Base-by-base conservation (phyloP, 2,888 invertebrate genomes). In the Leptinotarsa juncta region DNA sequence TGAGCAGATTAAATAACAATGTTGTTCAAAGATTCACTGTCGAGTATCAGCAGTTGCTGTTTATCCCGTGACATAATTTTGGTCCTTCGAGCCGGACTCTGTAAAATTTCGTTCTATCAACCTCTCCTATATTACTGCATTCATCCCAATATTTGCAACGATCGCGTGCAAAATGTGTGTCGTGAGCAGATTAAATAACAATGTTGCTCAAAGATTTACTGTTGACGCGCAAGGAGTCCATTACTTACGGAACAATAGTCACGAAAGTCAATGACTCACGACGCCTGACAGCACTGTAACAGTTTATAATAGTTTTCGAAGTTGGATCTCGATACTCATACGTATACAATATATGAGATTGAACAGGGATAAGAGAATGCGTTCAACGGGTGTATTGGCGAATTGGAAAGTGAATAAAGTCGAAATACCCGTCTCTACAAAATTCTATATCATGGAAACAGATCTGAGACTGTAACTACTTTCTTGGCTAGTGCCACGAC, bases 211-310 rank as follows among this genome's bases (percentile, higher is more conserved):
- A 84, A 84, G 84, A 84, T 85, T 85, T 85, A 85, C 83, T 81
- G 83, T 81, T 81, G 80, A 80, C 81, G 83, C 84, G 83, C 82
- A 81, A 84, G 83, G 80, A 83, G 84, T 84, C 84, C 84, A 85
- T 85, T 85, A 85, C 83, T 84, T 82, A 82, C 79, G 80, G 83
- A 85, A 85, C 84, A 84, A 84, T 84, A 84, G 84, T 84, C 85
- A 85, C 85, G 85, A 85, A 85, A 79, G 80, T 75, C 62, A 62
- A 62, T 62, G 62, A 62, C 32, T 62, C 42, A 62, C 62, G 42
- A 62, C 42, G n/a, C n/a, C 42, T 42, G 62, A 16, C 42, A 42
- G 62, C 20, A 10, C 62, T 23, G 57, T 57, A 26, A 57, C 57
- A 62, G 62, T 62, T 62, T 42, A 18, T 42, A 42, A 42, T 62